Evolutionary conservation across 2,797 vertebrate species (phyloP), one percentile per base, ranked within the genome.

Genomic region (Falco peregrinus): DNA sequence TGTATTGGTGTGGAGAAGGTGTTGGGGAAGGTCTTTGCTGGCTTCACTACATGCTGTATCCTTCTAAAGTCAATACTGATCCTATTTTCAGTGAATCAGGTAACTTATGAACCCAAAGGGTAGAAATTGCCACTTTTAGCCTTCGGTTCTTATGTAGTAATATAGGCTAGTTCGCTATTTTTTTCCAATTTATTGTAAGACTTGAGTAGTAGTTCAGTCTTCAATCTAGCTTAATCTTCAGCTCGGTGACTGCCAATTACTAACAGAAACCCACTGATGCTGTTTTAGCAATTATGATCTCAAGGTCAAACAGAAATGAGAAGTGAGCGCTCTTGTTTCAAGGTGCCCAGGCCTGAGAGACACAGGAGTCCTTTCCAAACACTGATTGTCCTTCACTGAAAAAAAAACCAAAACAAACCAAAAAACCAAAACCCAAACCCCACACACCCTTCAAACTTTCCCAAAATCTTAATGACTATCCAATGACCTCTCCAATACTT

Each of bases 181-280:
- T 85, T 85, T 90, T 50, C 51, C 54, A 64, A 54, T 89, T 87
- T 94, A 76, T 92, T 84, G 4, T 47, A 79, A 60, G 41, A 51
- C 51, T 61, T n/a, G 24, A 93, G 73, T n/a, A 6, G 65, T 81
- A 90, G 91, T 92, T 95, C 50, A 56, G 69, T 61, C 71, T 95
- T 93, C 51, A 59, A 95, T 78, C 48, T 79, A 93, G 67, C 70
- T 95, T 95, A 74, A 74, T 90, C 73, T 90, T 75, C 65, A 82
- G 54, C 54, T 92, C 75, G 31, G 76, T 71, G 76, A 19, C 91
- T 90, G 77, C 24, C 75, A 82, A 18, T 91, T 94, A 83, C 65
- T 19, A 60, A 37, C 29, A 80, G 76, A 60, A 87, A 70, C 39
- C 41, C 0, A 5, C 16, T 7, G 43, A 54, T 20, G n/a, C 67